Evolutionary conservation across 2,888 invertebrate genomes (phyloP).

Genomic region (Cephus pygmeus): DNA sequence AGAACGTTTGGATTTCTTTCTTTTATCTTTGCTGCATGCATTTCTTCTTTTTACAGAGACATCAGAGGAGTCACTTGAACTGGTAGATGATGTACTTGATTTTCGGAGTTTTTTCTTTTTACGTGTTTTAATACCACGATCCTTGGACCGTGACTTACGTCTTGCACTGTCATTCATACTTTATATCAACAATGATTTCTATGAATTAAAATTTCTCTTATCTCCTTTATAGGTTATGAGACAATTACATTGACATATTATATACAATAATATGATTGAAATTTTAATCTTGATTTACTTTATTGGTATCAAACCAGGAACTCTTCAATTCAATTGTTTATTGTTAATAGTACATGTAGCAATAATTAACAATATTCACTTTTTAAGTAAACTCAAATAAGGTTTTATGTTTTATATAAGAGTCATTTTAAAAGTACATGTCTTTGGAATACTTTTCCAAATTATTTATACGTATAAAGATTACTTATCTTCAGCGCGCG

Average conservation of each 20-base stretch:
- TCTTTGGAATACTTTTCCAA: background rate
- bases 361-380: background rate
- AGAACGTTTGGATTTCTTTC: conserved; percentile 41
- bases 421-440: background rate
- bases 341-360: background rate
- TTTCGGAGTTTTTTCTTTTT: conserved; percentile 36
- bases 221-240: background rate
- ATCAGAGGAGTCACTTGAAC: conserved; percentile 36
- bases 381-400: background rate
- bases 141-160: conserved; percentile 32
- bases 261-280: background rate
- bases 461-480: background rate
- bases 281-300: background rate
- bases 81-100: conserved; percentile 37
- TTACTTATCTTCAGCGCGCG: background rate
- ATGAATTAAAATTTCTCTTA: background rate
- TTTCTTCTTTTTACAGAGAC: conserved; percentile 37
- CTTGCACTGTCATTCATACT: conserved; percentile 43
- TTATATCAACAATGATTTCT: background rate
- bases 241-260: background rate
- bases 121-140: conserved; percentile 31
- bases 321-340: background rate
- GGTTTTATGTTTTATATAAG: background rate
- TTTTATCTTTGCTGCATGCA: conserved; percentile 46
- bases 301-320: background rate